Percentiles rank a stretch among this genome's conserved stretches.
Evolutionary conservation across 2,797 vertebrate genomes (phyloP).

Genomic region (Eupleurogrammus muticus): DNA sequence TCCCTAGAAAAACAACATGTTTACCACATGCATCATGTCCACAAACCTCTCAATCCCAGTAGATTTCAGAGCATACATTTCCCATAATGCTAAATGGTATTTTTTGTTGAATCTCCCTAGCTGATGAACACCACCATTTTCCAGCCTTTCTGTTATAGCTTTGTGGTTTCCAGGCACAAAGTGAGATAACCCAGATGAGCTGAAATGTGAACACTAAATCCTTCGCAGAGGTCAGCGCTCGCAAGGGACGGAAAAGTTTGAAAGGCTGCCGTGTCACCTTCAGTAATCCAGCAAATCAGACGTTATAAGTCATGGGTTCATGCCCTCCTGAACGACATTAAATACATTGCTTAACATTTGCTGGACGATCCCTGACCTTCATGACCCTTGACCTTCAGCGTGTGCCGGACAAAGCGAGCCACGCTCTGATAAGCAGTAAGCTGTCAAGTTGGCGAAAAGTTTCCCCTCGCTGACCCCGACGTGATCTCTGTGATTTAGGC

Average conservation of each 20-base stretch:
- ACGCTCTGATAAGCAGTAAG: neutral
- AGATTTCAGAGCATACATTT: neutral
- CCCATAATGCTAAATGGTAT: no score
- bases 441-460: neutral
- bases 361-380: no score
- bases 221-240: neutral
- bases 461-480: neutral
- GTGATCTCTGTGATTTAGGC: neutral
- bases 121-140: no score
- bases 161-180: no score
- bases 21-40: slow-evolving; percentile 1
- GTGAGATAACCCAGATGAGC: no score
- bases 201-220: neutral
- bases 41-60: slow-evolving; percentile 12
- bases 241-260: neutral
- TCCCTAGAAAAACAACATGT: neutral
- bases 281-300: neutral
- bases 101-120: no score
- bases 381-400: neutral
- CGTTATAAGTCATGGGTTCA: neutral
- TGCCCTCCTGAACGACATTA: no score
- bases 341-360: no score
- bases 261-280: neutral
- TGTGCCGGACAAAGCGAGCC: neutral
- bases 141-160: neutral